A percentile compares a stretch with the other conserved stretches of the same genome.
Evolutionary conservation across 2,797 vertebrate genomes (phyloP).

Genomic region (Mycteria americana): DNA sequence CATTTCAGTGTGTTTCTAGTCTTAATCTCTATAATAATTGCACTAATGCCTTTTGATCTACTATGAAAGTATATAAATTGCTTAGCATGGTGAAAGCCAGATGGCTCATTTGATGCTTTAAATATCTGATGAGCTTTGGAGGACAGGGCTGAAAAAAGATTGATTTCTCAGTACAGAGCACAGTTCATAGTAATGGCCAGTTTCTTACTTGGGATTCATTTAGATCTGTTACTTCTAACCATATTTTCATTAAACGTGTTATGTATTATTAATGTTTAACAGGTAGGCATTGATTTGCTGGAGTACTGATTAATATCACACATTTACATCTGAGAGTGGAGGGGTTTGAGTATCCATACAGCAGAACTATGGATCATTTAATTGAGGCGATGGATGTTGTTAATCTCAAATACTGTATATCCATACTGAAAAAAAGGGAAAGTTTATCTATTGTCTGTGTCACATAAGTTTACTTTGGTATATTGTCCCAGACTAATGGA

Average conservation of each 20-base stretch:
- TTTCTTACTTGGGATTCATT: constrained; percentile 37
- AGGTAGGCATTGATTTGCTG: not conserved
- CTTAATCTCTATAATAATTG: constrained; percentile 50
- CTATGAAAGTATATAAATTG: constrained; percentile 40
- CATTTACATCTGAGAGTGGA: not conserved
- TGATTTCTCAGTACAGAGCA: constrained; percentile 22
- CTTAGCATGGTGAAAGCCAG: constrained; percentile 36
- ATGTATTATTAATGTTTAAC: constrained; percentile 16
- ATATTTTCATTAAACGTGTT: constrained; percentile 35
- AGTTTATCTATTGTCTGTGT: not conserved
- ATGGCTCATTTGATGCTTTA: constrained; percentile 37
- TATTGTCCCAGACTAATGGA: not conserved
- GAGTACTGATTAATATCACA: not conserved
- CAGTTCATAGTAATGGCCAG: not conserved
- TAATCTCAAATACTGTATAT: not conserved
- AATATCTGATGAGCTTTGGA: constrained; percentile 38
- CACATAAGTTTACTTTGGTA: not conserved
- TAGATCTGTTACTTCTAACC: constrained; percentile 28
- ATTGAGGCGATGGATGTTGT: not conserved
- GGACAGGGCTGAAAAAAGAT: constrained; percentile 21
- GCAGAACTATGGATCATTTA: not conserved
- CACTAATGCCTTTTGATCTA: constrained; percentile 41
- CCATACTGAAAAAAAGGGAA: not conserved
- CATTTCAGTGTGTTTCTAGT: not conserved
- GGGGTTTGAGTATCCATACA: not conserved